A percentile compares a stretch with the other conserved stretches of the same genome.
phyloP scores from a whole-genome alignment of 64 coral and sea anemone species.

The Acropora yongei region DNA sequence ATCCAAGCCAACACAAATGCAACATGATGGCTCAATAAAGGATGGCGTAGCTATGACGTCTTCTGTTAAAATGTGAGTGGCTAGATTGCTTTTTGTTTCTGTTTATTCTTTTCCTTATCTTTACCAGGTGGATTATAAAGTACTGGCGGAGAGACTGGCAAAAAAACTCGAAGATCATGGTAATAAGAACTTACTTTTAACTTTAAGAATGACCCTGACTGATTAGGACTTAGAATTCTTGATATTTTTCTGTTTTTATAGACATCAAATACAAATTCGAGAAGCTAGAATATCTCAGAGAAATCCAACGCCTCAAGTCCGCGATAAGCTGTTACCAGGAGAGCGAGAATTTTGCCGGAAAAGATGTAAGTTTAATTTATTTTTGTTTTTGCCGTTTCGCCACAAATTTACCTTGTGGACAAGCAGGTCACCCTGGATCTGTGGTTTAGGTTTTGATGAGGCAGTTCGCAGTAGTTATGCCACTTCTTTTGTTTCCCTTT shows the following conservation, averaged over 20 bases:
- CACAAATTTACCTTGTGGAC: not conserved
- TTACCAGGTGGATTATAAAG: conserved; percentile 88
- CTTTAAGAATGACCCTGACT: not conserved
- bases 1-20: not conserved
- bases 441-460: no score
- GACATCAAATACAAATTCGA: conserved; percentile 90
- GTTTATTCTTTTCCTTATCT: not conserved
- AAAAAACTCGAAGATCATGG: conserved; percentile 93
- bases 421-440: not conserved
- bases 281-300: conserved; percentile 90
- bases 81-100: not conserved
- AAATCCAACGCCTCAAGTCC: conserved; percentile 90
- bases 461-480: no score
- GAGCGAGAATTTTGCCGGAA: conserved; percentile 81
- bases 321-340: conserved; percentile 85
- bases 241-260: conserved; percentile 9
- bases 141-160: conserved; percentile 82
- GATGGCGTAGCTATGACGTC: not conserved
- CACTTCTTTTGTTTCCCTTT: not conserved
- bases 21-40: not conserved
- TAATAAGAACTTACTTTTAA: not conserved
- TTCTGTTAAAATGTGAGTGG: not conserved
- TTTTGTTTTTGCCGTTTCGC: not conserved
- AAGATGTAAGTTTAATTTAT: conserved; percentile 71
- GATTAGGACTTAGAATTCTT: not conserved